These are phyloP conservation scores for Osmoderma eremita DNA, from an alignment of 2,888 invertebrate species.

Conservation along the genomic window DNA sequence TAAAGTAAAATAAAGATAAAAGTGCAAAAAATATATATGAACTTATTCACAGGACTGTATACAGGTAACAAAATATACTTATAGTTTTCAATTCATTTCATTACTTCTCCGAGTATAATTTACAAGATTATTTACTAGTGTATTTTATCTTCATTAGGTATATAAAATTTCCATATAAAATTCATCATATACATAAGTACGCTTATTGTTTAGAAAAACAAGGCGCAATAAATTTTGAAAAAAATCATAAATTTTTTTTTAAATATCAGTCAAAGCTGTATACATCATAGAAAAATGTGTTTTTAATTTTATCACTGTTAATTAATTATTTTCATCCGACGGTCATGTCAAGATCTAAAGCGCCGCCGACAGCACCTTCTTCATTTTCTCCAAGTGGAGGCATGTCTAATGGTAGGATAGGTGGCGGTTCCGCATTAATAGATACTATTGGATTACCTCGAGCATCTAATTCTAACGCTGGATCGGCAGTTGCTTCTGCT, in stretches of 20 bases:
- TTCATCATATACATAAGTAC: slow-evolving; percentile 13
- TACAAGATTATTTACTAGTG: not conserved
- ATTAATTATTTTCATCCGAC: slow-evolving; percentile 55
- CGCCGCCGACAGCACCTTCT: slow-evolving; percentile 61
- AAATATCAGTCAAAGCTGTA: slow-evolving; percentile 38
- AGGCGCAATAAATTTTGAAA: slow-evolving; percentile 32
- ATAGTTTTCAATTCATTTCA: too few relatives aligned
- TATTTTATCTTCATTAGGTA: slow-evolving; percentile 18
- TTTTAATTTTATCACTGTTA: slow-evolving; percentile 4
- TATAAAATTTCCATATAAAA: slow-evolving; percentile 36
- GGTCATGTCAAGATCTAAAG: slow-evolving; percentile 57
- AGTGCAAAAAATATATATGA: too few relatives aligned
- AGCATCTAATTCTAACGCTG: slow-evolving; percentile 75
- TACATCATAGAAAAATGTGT: slow-evolving; percentile 33
- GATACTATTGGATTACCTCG: slow-evolving; percentile 65
- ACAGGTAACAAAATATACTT: too few relatives aligned
- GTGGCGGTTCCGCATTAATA: slow-evolving; percentile 53
- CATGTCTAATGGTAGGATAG: slow-evolving; percentile 52
- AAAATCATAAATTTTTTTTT: slow-evolving; percentile 26
- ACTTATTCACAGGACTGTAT: too few relatives aligned
- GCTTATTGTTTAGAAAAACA: slow-evolving; percentile 32
- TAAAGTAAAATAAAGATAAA: too few relatives aligned
- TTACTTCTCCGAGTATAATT: too few relatives aligned
- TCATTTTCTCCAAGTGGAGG: slow-evolving; percentile 58
- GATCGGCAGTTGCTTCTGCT: slow-evolving; percentile 94